Evolutionary conservation across 2,113 vertebrate species (phyloP), one percentile per base, ranked within the genome.

Genomic region (Tetrao urogallus): DNA sequence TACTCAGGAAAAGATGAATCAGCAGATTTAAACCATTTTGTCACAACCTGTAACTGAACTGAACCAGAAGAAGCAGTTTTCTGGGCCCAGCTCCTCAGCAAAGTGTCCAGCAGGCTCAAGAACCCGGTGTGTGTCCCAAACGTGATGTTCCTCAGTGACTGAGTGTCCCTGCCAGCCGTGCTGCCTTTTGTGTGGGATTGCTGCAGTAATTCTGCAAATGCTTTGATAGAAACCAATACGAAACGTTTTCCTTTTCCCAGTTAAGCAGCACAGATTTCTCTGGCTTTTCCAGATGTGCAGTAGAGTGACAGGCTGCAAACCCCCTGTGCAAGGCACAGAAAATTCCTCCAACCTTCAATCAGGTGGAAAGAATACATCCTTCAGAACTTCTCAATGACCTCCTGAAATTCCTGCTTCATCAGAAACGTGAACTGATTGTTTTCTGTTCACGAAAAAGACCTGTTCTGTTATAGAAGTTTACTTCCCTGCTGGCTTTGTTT

Each of bases 351-450:
- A 3, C 34, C 48, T 73, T 34, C 42, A 57, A 6, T 14, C 32
- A 3, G 0, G 0, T 22, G 13, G 45, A 25, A 71, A 3, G 4
- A 40, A n/a, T 4, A 14, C 2, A n/a, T 13, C 57, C 40, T 70
- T 32, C 42, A 60, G 57, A n/a, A 22, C 8, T 76, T 38, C 58
- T 7, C 7, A 1, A 36, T 0, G 12, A 64, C 0, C 27, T 64
- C 54, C 5, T 8, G 36, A 13, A 65, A 77, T 48, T 48, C 60
- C 50, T 5, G 3, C 36, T 86, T 32, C 7, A 19, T 4, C 2
- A 28, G 54, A 16, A 88, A 17, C 34, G 3, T 1, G 0, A 58
- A 3, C 3, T 81, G 50, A 8, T 48, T 8, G 0, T 4, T 9
- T 1, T 8, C 36, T 6, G 3, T 11, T 54, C 30, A 0, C 11